Evolutionary conservation across 2,888 invertebrate genomes (phyloP).

Genomic region (Papilio protenor): DNA sequence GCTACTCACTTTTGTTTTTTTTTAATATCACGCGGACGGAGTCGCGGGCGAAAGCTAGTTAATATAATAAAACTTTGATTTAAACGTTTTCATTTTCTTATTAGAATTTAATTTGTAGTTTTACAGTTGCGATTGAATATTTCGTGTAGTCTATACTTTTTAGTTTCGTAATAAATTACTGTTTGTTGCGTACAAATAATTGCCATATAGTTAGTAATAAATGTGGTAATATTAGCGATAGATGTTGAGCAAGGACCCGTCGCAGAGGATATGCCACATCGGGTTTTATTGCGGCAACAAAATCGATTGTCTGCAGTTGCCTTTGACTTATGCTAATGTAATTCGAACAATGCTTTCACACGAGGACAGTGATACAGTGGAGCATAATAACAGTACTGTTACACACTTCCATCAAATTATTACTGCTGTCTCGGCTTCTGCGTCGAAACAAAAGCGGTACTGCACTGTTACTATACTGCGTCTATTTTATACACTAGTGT

Average conservation of each 20-base stretch:
- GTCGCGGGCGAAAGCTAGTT: too few species aligned
- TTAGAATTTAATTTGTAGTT: too few species aligned
- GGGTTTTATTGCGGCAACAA: constrained; percentile 46
- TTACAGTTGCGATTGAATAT: too few species aligned
- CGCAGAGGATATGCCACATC: constrained; percentile 20
- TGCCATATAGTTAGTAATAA: not conserved
- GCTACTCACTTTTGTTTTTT: too few species aligned
- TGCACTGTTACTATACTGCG: not conserved
- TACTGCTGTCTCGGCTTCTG: not conserved
- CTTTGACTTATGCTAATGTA: constrained; percentile 50
- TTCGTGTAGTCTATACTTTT: too few species aligned
- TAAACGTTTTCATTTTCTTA: too few species aligned
- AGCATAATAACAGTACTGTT: not conserved
- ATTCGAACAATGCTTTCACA: constrained; percentile 33
- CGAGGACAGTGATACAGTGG: not conserved
- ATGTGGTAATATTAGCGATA: constrained; percentile 6
- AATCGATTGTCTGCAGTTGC: constrained; percentile 48
- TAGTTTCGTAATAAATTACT: not conserved
- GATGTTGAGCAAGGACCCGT: constrained; percentile 13
- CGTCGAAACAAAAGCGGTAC: not conserved
- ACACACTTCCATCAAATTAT: not conserved
- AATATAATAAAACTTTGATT: too few species aligned
- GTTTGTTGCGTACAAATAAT: not conserved
- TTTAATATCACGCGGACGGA: too few species aligned
- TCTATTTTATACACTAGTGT: not conserved